Percentiles rank a stretch among this genome's conserved stretches.
These are phyloP conservation scores for Ennomos quercinarius DNA, from an alignment of 2,888 invertebrate species.

Conservation along the genomic window DNA sequence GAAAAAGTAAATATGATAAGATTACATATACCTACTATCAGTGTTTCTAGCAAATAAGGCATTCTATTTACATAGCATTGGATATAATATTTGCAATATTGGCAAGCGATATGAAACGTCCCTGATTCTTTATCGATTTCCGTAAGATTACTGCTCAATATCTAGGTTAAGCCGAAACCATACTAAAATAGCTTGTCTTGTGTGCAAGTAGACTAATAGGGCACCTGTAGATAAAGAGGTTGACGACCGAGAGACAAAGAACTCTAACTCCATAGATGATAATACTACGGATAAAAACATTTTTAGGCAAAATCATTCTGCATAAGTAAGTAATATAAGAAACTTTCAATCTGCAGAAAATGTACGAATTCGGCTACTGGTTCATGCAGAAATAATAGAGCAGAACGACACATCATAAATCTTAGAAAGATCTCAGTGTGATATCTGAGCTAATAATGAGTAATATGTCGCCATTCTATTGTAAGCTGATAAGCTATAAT, in stretches of 20 bases:
- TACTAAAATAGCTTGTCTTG: slow-evolving; percentile 42
- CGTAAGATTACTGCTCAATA: slow-evolving; percentile 36
- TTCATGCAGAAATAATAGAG: slow-evolving; percentile 8
- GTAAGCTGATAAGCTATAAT: slow-evolving; percentile 46
- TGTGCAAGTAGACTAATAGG: slow-evolving; percentile 59
- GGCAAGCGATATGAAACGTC: slow-evolving; percentile 18
- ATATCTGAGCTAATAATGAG: slow-evolving; percentile 26
- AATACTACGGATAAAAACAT: slow-evolving; percentile 38
- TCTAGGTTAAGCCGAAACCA: slow-evolving; percentile 40
- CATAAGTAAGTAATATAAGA: slow-evolving; percentile 4
- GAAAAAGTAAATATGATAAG: slow-evolving; percentile 3
- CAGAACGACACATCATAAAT: slow-evolving; percentile 16
- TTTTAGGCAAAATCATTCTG: slow-evolving; percentile 39
- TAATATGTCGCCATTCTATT: slow-evolving; percentile 37
- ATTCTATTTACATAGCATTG: slow-evolving; percentile 12
- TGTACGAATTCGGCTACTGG: slow-evolving; percentile 23
- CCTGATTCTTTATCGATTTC: slow-evolving; percentile 40
- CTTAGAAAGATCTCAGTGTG: slow-evolving; percentile 24
- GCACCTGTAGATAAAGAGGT: slow-evolving; percentile 68
- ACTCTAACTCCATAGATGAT: slow-evolving; percentile 56
- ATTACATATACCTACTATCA: slow-evolving; percentile 8
- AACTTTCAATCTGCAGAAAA: slow-evolving; percentile 30
- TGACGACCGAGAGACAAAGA: slow-evolving; percentile 66
- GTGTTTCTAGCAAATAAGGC: slow-evolving; percentile 11
- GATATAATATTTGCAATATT: slow-evolving; percentile 21